phyloP scores from a whole-genome alignment of 2,888 invertebrate species.

The Kryphioiulus occultus region DNA sequence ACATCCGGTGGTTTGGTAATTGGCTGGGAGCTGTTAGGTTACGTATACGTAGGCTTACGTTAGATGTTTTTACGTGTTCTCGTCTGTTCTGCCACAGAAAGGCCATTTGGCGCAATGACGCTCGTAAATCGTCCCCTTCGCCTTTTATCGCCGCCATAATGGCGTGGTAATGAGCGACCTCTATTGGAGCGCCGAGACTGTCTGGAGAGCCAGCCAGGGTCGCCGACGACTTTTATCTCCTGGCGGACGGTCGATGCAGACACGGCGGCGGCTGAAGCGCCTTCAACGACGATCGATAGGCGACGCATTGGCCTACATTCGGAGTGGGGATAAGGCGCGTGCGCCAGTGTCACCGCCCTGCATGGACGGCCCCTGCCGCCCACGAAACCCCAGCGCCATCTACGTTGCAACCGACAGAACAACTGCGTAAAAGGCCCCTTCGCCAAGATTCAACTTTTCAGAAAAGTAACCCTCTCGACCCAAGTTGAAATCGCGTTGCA shows the following conservation, averaged over 20 bases:
- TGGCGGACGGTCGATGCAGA: not conserved
- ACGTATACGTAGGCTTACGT: no score
- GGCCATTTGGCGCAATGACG: not conserved
- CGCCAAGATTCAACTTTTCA: no score
- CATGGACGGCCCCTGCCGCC: not conserved
- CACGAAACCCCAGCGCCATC: no score
- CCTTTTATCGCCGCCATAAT: not conserved
- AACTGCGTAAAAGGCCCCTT: no score
- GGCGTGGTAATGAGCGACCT: not conserved
- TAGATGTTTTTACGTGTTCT: not conserved
- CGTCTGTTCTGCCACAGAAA: not conserved
- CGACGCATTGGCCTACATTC: not conserved
- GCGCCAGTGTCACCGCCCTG: not conserved
- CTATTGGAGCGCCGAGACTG: not conserved
- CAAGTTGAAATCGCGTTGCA: no score
- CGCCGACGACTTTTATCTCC: not conserved
- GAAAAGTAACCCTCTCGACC: no score
- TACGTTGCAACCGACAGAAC: no score
- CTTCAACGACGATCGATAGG: not conserved
- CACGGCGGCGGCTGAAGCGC: not conserved
- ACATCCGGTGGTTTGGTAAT: no score
- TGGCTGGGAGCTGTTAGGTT: no score
- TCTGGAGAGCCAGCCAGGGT: not conserved
- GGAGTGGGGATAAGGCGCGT: not conserved
- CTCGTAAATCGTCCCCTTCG: not conserved